Evolutionary conservation across 2,888 invertebrate species (phyloP), one percentile per base, ranked within the genome.

Genomic region (Eupithecia exiguata): DNA sequence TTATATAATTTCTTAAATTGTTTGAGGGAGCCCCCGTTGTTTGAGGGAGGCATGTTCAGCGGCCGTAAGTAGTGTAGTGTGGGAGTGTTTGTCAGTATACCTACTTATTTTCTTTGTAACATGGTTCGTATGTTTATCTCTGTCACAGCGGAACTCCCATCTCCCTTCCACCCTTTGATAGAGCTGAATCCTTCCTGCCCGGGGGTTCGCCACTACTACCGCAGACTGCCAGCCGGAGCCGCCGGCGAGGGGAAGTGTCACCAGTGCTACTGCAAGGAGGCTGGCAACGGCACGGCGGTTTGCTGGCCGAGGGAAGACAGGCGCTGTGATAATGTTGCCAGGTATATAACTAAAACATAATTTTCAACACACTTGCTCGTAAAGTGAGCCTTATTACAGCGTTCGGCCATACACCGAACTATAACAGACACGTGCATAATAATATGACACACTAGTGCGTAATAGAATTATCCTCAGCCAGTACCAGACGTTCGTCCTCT

Each of bases 301-400:
- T 93, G 93, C 78, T 91, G 91, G 90, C 80, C 71, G 40, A 80
- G 90, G 49, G 85, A 88, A 1, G 85, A 82, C 69, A 83, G 72
- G 7, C 77, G 85, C 6, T 92, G 93, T 74, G 85, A 83, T 25
- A 81, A 81, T 67, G 70, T 82, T 35, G 84, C 81, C 1, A 88
- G 85, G 72, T 72, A 43, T 16, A 36, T 1, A 36, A 36, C 36
- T 36, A 1, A 6, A 36, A 36, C 5, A 36, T 36, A 36, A 6
- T n/a, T n/a, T n/a, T n/a, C n/a, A n/a, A n/a, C n/a, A n/a, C n/a
- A n/a, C n/a, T n/a, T n/a, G n/a, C n/a, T n/a, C n/a, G n/a, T n/a
- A n/a, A n/a, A n/a, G n/a, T n/a, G n/a, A n/a, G n/a, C n/a, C n/a
- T n/a, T n/a, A n/a, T n/a, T n/a, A n/a, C n/a, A n/a, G n/a, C n/a